A percentile compares a stretch with the other conserved stretches of the same genome.
These are phyloP conservation scores for Eunapius fragilis DNA, from an alignment of 37 sponge, comb jelly and placozoan genomes.

Conservation along the genomic window DNA sequence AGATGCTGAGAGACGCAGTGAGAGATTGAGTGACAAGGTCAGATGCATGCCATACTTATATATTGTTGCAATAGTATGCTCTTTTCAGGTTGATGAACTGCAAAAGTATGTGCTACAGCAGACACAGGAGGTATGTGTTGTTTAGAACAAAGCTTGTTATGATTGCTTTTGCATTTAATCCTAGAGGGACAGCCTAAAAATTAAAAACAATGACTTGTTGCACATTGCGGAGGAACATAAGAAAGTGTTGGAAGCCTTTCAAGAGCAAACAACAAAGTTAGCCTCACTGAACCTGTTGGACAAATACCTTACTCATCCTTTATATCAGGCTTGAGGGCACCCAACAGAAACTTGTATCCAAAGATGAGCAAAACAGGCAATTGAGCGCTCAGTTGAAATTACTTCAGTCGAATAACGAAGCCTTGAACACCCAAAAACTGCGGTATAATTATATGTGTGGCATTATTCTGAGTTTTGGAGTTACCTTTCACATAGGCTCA, in stretches of 20 bases:
- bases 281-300: neutral
- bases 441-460: neutral
- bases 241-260: neutral
- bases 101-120: neutral
- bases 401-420: neutral
- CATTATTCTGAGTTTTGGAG: neutral
- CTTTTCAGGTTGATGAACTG: neutral
- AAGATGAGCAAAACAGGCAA: neutral
- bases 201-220: neutral
- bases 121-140: slow-evolving; percentile 1
- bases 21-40: slow-evolving; percentile 40
- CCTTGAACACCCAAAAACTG: neutral
- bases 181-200: slow-evolving; percentile 1
- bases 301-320: neutral
- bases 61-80: neutral
- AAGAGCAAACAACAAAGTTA: slow-evolving; percentile 13
- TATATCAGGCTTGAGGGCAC: neutral
- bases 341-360: neutral
- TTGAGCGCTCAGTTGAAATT: neutral
- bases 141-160: neutral
- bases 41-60: neutral
- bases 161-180: neutral
- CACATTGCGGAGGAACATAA: slow-evolving; percentile 3
- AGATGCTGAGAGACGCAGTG: slow-evolving; percentile 52
- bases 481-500: neutral